Evolutionary conservation across 2,888 invertebrate genomes (phyloP).

Genomic region (Punctoribates punctum): DNA sequence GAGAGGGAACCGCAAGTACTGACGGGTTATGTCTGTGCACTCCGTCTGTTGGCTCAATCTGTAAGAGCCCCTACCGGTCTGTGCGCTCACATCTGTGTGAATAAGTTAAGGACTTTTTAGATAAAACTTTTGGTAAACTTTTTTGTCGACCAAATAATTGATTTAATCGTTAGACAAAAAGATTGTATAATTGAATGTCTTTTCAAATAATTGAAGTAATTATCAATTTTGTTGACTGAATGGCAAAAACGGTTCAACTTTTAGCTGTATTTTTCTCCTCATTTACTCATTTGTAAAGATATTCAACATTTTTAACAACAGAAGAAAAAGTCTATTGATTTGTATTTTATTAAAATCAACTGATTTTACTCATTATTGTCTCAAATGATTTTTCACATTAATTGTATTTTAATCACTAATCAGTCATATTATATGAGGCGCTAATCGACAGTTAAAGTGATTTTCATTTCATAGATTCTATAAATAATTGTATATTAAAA

Average conservation of each 20-base stretch:
- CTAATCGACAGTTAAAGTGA: constrained; percentile 19
- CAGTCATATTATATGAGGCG: background rate
- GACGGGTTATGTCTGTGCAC: background rate
- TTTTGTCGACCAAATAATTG: background rate
- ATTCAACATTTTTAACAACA: background rate
- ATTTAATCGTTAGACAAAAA: background rate
- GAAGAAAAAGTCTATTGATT: too few species aligned
- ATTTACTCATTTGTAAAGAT: background rate
- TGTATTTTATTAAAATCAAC: too few species aligned
- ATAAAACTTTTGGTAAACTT: background rate
- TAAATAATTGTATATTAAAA: background rate
- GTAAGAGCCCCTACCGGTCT: too few species aligned
- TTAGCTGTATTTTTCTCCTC: background rate
- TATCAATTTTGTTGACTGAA: background rate
- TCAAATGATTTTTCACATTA: background rate
- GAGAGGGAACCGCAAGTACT: constrained; percentile 25
- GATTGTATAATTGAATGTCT: background rate
- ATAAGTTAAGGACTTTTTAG: too few species aligned
- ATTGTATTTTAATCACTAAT: background rate
- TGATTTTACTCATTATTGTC: too few species aligned
- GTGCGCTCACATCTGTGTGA: too few species aligned
- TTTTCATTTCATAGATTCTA: background rate
- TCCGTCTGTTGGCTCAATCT: too few species aligned
- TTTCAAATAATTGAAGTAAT: background rate
- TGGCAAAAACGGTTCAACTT: background rate